Evolutionary conservation across 1,140 invertebrate genomes (phyloP), one percentile per base, ranked within the genome.

Genomic region (Drosophila mojavensis): DNA sequence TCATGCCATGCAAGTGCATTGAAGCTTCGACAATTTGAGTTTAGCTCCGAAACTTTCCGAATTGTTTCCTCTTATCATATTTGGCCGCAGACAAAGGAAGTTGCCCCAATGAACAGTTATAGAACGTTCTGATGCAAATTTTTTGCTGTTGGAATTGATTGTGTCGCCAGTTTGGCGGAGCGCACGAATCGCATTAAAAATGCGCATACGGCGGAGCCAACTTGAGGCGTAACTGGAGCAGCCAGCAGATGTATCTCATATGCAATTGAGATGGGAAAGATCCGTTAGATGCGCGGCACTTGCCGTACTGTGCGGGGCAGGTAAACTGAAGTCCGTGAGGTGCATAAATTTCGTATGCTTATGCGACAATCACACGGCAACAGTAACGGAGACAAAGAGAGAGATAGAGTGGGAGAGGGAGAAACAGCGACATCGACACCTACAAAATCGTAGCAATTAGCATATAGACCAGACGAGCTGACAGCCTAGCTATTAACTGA

Each of bases 91-190:
- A 80, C 77, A 85, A 80, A 84, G 81, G 81, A 84, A 84, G 83
- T 85, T 78, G 82, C 50, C 53, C 74, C 62, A 47, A 67, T 80
- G 71, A 85, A 84, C 81, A 85, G 81, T 84, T 84, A 84, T 72
- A 82, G 79, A 82, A 75, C 65, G 80, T 64, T 71, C 45, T 54
- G 28, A 84, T 85, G 81, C 51, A 53, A 74, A 74, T 55, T 47
- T n/a, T n/a, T 2, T 1, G 41, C 41, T 43, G 13, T 4, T 11
- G 50, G 66, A 68, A 68, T 54, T 9, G 56, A 59, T 26, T 48
- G 11, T 48, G 81, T 85, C 81, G 82, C 81, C 82, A 78, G 65
- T 24, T 62, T 81, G 81, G 63, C 81, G 81, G 17, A 9, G 20
- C 36, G 39, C 39, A 58, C 55, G 39, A 45, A 17, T 33, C 54